Conservation (phyloP, 2,888 invertebrate genomes). For the Pammene fasciana region DNA sequence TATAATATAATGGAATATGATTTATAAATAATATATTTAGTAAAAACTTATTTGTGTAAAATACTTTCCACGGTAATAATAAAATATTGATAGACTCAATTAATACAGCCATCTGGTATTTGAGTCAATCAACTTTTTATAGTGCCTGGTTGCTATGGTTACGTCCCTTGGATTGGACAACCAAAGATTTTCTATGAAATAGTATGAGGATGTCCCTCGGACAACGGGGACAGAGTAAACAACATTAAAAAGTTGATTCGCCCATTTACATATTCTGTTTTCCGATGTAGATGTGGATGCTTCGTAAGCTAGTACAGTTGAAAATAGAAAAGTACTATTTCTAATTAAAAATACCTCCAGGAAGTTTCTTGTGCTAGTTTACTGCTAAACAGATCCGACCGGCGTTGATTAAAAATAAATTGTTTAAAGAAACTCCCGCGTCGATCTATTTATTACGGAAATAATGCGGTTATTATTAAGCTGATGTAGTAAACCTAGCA, state of each 20-base stretch:
- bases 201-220: no score
- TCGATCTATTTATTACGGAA: background rate
- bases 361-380: slow-evolving; percentile 27
- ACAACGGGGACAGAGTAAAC: no score
- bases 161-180: no score
- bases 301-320: background rate
- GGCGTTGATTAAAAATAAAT: slow-evolving; percentile 41
- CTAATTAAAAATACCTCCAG: slow-evolving; percentile 20
- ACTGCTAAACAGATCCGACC: slow-evolving; percentile 17
- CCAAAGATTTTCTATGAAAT: no score
- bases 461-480: slow-evolving; percentile 13
- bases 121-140: no score
- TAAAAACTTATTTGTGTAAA: no score
- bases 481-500: background rate
- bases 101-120: no score
- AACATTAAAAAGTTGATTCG: no score
- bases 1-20: no score
- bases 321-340: slow-evolving; percentile 12
- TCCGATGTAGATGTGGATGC: background rate
- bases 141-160: no score
- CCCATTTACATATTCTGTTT: background rate
- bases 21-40: no score
- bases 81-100: background rate
- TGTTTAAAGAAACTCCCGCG: slow-evolving; percentile 32
- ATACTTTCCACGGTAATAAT: no score